Evolutionary conservation across 2,113 vertebrate genomes (phyloP).

Genomic region (Heliornis fulica): DNA sequence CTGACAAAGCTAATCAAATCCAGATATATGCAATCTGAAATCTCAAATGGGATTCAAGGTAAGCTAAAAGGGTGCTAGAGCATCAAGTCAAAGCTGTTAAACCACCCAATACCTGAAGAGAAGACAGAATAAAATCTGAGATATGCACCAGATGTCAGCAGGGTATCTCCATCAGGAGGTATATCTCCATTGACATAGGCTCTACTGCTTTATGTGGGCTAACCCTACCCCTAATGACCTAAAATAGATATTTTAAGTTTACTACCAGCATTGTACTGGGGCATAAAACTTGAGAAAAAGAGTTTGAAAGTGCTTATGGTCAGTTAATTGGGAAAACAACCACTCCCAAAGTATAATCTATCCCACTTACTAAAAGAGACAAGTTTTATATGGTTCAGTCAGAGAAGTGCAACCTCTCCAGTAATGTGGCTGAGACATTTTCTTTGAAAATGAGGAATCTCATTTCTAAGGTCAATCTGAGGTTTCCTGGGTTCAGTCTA

Average conservation of each 20-base stretch:
- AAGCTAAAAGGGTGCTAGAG: background rate
- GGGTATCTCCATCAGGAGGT: background rate
- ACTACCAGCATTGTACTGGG: background rate
- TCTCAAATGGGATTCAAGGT: background rate
- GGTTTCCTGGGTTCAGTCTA: constrained; percentile 53
- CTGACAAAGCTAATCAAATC: constrained; percentile 21
- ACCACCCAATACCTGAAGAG: background rate
- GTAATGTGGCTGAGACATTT: constrained; percentile 21
- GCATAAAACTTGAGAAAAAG: background rate
- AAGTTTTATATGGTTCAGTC: constrained; percentile 23
- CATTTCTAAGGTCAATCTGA: constrained; percentile 55
- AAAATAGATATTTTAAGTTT: constrained; percentile 4
- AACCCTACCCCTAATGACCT: background rate
- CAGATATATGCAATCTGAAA: background rate
- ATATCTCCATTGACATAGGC: background rate
- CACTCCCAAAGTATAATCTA: background rate
- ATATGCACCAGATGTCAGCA: background rate
- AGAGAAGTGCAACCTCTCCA: constrained; percentile 20
- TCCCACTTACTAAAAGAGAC: constrained; percentile 3
- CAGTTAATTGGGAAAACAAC: constrained; percentile 30
- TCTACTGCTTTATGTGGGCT: background rate
- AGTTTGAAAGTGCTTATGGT: background rate
- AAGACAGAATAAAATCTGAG: background rate
- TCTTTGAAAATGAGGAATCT: constrained; percentile 48
- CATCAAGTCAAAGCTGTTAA: background rate